phyloP scores from a whole-genome alignment of 2,113 vertebrate species.

The Grammomys surdaster region DNA sequence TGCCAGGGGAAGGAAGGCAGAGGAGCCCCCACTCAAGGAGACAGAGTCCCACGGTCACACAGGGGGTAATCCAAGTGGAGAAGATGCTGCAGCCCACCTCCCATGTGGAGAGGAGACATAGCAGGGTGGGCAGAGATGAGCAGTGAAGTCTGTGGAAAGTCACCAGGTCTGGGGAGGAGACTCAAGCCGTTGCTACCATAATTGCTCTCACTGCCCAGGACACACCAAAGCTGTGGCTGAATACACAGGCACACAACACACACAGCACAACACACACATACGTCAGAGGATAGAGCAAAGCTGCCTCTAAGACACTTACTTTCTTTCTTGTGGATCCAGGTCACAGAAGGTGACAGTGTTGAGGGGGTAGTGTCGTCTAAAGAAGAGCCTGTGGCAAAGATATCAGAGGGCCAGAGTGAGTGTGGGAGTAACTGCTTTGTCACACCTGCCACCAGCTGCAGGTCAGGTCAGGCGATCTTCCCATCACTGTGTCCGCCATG shows the following conservation, averaged over 20 bases:
- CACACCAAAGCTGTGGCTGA: neutral
- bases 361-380: conserved; percentile 96
- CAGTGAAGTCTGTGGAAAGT: neutral
- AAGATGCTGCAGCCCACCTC: neutral
- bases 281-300: neutral
- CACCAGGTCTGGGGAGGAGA: neutral
- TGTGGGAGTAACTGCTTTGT: accelerated
- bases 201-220: neutral
- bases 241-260: accelerated
- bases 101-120: neutral
- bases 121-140: neutral
- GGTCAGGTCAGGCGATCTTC: neutral
- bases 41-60: neutral
- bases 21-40: neutral
- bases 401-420: conserved; percentile 25
- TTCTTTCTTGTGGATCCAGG: conserved; percentile 97
- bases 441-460: neutral
- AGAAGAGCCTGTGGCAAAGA: conserved; percentile 92
- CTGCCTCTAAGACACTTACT: conserved; percentile 90
- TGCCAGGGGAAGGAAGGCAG: neutral
- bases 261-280: accelerated
- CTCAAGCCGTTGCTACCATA: neutral
- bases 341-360: conserved; percentile 97
- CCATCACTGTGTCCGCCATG: neutral
- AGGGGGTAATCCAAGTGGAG: no score